Conservation (phyloP, 2,113 vertebrate genomes). For the Theropithecus gelada region DNA sequence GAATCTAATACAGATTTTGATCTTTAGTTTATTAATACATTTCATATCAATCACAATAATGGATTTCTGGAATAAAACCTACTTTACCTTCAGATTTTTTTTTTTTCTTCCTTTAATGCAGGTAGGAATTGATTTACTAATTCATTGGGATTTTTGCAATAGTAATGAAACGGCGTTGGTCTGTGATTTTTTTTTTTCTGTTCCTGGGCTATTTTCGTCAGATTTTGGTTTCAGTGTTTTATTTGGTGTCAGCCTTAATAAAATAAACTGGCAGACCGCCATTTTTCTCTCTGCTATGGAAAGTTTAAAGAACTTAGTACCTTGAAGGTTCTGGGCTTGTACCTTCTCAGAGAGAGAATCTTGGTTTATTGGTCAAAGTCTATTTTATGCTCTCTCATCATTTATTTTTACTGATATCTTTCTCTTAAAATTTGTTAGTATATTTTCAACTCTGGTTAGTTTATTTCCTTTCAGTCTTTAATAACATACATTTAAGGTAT, state of each 20-base stretch:
- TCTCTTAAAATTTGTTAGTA: not conserved
- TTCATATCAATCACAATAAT: not conserved
- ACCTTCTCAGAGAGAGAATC: not conserved
- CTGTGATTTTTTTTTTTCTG: not conserved
- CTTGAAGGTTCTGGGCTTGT: not conserved
- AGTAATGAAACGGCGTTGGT: not conserved
- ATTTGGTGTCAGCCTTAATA: not conserved
- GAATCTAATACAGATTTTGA: not conserved
- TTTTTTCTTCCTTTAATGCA: not conserved
- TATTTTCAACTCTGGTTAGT: slow-evolving; percentile 19
- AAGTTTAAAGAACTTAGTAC: not conserved
- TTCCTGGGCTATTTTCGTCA: not conserved
- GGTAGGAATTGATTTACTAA: not conserved
- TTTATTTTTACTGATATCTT: not conserved
- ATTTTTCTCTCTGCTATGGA: not conserved
- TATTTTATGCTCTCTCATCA: not conserved
- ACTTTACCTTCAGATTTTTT: not conserved
- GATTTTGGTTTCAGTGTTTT: not conserved
- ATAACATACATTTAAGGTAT: not conserved
- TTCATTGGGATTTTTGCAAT: not conserved
- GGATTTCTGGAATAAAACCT: slow-evolving; percentile 17
- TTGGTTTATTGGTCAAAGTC: not conserved
- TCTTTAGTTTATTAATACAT: not conserved
- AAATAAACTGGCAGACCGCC: not conserved
- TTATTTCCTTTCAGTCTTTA: slow-evolving; percentile 19